Base-by-base conservation (phyloP, 1,140 invertebrate species). In the Cydia strobilella region DNA sequence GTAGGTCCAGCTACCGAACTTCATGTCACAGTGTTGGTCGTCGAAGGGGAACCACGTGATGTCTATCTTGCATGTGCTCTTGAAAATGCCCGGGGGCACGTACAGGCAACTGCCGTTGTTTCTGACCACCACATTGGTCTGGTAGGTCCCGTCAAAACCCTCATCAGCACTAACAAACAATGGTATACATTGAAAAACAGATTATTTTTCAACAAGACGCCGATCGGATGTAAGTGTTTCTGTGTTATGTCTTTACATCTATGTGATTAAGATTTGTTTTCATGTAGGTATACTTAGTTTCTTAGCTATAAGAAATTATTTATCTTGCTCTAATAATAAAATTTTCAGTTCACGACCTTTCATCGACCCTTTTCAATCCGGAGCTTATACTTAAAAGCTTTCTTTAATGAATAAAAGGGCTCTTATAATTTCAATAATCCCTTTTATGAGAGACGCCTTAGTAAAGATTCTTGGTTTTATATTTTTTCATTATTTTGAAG, bases 1-100 rank as follows among this genome's bases (percentile, higher is more conserved):
- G 94, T 98, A 98, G 88, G 97, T 97, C 97, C 97, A 98, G 94
- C 97, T 98, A 95, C 97, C 97, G 93, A 98, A 98, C 95, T 98
- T 97, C 96, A 99, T 97, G 92, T 97, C 95, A 95, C 98, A 99
- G 93, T 96, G 96, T 95, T 99, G 98, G 94, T 99, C 98, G 95
- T 99, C 98, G 95, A 99, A 99, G 88, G 98, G 98, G 94, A 99
- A 99, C 97, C 98, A 99, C 88, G 97, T 98, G 95, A 99, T 99
- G 95, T 99, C 98, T 94, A 99, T 99, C 95, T 98, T 97, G 95
- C 98, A 99, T 94, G 98, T 99, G 95, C 97, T 99, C 95, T 98
- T 98, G 96, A 99, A 99, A 94, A 99, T 99, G 94, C 97, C 97
- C 80, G 98, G 98, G 86, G 98, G 98, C 92, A 99, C 96, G 95